Conservation (phyloP, 2,113 vertebrate species). For the Camelus dromedarius region DNA sequence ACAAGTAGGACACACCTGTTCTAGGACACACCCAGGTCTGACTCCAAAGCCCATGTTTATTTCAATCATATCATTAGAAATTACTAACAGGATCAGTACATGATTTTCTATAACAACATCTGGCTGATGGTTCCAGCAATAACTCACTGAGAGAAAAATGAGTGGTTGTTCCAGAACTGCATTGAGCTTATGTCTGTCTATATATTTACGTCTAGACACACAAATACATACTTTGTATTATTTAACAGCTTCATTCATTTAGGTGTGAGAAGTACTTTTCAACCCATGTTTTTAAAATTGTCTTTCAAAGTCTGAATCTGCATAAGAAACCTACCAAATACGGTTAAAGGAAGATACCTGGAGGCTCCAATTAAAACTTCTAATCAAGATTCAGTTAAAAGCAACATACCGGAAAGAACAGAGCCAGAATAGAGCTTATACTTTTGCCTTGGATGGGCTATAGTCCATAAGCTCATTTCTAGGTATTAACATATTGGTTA, state of each 20-base stretch:
- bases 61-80: constrained; percentile 19
- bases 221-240: background rate
- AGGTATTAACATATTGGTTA: background rate
- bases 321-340: constrained; percentile 42
- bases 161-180: background rate
- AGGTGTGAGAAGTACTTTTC: background rate
- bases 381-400: background rate
- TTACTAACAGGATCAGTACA: background rate
- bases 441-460: background rate
- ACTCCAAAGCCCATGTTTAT: background rate
- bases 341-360: background rate
- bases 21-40: background rate
- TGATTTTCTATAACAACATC: background rate
- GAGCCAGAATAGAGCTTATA: background rate
- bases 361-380: constrained; percentile 14
- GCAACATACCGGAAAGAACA: background rate
- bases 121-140: background rate
- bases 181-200: background rate
- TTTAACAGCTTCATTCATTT: background rate
- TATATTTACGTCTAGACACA: background rate
- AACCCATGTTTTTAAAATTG: background rate
- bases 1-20: background rate
- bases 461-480: background rate
- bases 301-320: background rate
- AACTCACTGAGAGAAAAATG: background rate